Conservation (phyloP, 2,888 invertebrate species). For the Xanthorhoe spadicearia region DNA sequence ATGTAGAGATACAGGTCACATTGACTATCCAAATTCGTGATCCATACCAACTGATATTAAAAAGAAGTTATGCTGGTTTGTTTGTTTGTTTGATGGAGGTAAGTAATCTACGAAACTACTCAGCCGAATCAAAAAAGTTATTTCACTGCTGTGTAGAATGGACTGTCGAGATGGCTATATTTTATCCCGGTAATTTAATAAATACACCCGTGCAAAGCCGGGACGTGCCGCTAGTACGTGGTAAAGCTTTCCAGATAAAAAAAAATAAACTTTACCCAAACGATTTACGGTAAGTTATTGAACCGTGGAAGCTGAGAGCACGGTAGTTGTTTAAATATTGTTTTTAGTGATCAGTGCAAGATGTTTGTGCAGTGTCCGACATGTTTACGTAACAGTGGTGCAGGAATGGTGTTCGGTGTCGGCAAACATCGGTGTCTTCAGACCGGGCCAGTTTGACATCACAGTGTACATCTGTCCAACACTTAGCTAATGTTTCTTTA, state of each 20-base stretch:
- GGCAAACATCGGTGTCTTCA: slow-evolving; percentile 62
- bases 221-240: too few relatives aligned
- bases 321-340: slow-evolving; percentile 79
- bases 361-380: slow-evolving; percentile 74
- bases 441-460: slow-evolving; percentile 56
- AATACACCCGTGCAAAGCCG: too few relatives aligned
- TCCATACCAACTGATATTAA: too few relatives aligned
- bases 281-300: slow-evolving; percentile 1
- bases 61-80: too few relatives aligned
- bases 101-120: too few relatives aligned
- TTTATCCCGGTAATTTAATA: too few relatives aligned
- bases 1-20: neutral
- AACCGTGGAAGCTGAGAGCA: slow-evolving; percentile 42
- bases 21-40: neutral
- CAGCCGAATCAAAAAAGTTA: too few relatives aligned
- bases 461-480: slow-evolving; percentile 53
- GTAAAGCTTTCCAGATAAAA: neutral
- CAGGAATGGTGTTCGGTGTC: slow-evolving; percentile 50
- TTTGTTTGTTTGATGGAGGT: too few relatives aligned
- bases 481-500: slow-evolving; percentile 23
- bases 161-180: too few relatives aligned
- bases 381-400: slow-evolving; percentile 78
- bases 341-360: slow-evolving; percentile 80
- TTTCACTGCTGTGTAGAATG: too few relatives aligned
- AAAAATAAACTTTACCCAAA: neutral